Percentiles rank a stretch among this genome's conserved stretches.
Conservation (phyloP, 2,888 invertebrate genomes). For the Julus scanicus region DNA sequence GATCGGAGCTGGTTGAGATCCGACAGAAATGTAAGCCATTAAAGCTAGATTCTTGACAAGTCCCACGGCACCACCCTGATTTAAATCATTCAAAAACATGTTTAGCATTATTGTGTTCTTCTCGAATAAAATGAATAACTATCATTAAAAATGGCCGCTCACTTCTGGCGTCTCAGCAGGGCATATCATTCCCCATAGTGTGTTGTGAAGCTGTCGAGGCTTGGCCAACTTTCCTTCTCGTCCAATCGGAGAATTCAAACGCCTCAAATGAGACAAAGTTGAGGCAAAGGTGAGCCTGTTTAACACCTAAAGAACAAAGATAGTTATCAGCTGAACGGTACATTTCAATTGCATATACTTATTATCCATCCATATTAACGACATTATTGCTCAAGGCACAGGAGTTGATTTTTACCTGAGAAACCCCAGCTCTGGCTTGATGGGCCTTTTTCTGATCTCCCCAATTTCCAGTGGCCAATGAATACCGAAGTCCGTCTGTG, state of each 20-base stretch:
- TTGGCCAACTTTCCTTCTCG: conserved; percentile 99
- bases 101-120: background rate
- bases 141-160: conserved; percentile 69
- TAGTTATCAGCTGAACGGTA: background rate
- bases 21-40: conserved; percentile 99
- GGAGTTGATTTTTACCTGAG: conserved; percentile 72
- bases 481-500: conserved; percentile 97
- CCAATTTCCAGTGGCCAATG: conserved; percentile 99
- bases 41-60: conserved; percentile 98
- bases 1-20: conserved; percentile 98
- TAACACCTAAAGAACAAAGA: conserved; percentile 75
- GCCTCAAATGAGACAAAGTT: conserved; percentile 95
- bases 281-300: conserved; percentile 98
- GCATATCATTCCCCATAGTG: conserved; percentile 99
- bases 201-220: conserved; percentile 98
- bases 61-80: conserved; percentile 73
- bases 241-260: conserved; percentile 99
- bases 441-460: conserved; percentile 99
- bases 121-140: background rate
- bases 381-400: background rate
- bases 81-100: background rate
- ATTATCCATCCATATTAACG: background rate
- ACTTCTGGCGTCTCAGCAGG: conserved; percentile 99
- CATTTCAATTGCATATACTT: background rate
- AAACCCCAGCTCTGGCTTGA: conserved; percentile 96